Percentiles rank a stretch among this genome's conserved stretches.
These are phyloP conservation scores for Phalanger gymnotis DNA, from an alignment of 2,797 vertebrate genomes.

Conservation along the genomic window DNA sequence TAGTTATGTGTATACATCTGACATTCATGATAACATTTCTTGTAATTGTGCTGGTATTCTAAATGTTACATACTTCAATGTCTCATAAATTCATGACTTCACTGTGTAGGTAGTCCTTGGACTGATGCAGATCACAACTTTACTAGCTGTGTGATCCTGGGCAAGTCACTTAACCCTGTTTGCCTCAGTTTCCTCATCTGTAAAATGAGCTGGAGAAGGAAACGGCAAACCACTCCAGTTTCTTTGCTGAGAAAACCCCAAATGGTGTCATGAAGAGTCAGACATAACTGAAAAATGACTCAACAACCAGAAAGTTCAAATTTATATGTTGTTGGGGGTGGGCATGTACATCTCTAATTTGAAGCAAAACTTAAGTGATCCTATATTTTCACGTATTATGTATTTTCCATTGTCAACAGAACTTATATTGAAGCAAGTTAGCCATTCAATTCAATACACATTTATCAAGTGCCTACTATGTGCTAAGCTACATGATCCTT, in stretches of 20 bases:
- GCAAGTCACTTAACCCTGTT: slow-evolving; percentile 20
- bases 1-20: slow-evolving; percentile 49
- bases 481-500: not conserved
- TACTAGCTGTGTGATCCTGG: slow-evolving; percentile 10
- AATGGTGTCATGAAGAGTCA: not conserved
- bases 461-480: not conserved
- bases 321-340: not conserved
- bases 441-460: not conserved
- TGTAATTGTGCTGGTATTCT: slow-evolving; percentile 37
- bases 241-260: not conserved
- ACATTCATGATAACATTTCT: slow-evolving; percentile 27
- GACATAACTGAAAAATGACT: not conserved
- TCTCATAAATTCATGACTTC: not conserved
- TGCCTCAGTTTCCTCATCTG: not conserved
- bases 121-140: not conserved
- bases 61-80: not conserved
- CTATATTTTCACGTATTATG: not conserved
- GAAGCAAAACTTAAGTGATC: not conserved
- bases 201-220: slow-evolving; percentile 1
- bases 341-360: not conserved
- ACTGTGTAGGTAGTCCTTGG: slow-evolving; percentile 10
- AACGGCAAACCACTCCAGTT: not conserved
- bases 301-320: not conserved
- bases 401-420: not conserved
- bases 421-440: not conserved